Evolutionary conservation across 2,797 vertebrate genomes (phyloP), one percentile per base, ranked within the genome.

Genomic region (Artibeus lituratus): DNA sequence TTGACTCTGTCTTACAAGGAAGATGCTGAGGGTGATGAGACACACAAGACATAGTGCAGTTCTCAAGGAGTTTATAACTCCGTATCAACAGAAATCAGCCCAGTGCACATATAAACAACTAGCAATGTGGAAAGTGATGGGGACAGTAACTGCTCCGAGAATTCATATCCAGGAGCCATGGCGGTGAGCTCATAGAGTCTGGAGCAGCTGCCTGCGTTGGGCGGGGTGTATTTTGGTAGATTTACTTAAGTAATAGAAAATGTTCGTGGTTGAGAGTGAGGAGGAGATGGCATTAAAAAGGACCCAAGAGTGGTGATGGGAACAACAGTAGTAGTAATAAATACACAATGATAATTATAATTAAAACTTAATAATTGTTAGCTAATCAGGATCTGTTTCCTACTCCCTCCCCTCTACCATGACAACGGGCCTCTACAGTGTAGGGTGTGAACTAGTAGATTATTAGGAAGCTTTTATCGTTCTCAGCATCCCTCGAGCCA

Each of bases 31-130:
- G 67, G n/a, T n/a, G 42, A 62, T 92, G 59, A 92, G 51, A 94
- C 35, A 62, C 51, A 21, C 3, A 70, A 77, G 62, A 77, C 7
- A 15, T n/a, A 42, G 4, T 47, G 32, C 74, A 84, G 35, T 76
- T 53, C 53, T 92, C 44, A 84, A 47, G 78, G n/a, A 85, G 67
- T 90, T 81, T 90, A 78, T 92, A 92, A 82, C 81, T 93, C 37
- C 70, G 10, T 85, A 1, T 62, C 59, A 69, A 76, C 29, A 83
- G 78, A 92, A 51, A 69, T n/a, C 49, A 90, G 24, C 53, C 37
- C 44, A 74, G 19, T 29, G 37, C 14, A 5, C 24, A n/a, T 92
- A 47, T 78, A 92, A 90, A 22, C 26, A 81, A 12, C 19, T 37
- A 74, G 19, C 57, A 65, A 8, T 39, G 62, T 47, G n/a, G 69